Evolutionary conservation across 2,113 vertebrate species (phyloP), one percentile per base, ranked within the genome.

Genomic region (Panthera uncia): DNA sequence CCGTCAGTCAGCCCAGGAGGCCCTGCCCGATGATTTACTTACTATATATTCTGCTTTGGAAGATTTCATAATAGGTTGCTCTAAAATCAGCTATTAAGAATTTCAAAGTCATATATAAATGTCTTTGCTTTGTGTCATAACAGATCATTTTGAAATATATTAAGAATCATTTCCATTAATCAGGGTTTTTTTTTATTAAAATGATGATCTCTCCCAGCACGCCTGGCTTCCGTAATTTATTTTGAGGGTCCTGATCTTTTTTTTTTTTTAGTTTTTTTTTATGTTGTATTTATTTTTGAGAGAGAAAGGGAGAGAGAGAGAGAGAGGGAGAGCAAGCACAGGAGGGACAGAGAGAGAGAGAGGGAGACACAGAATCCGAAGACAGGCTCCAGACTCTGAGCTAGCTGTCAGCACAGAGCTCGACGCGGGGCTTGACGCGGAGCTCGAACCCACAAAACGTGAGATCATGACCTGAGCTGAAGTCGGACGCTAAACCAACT

Each of bases 71-170:
- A 96, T 97, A 96, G 93, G 96, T 96, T 96, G 97, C 98, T 92
- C 89, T 97, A 94, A 98, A 99, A 96, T 71, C 89, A 97, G 97
- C 98, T 95, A 41, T 4, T 97, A 98, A 98, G 94, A 96, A 95
- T 97, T 98, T 98, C 95, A 94, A 38, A 95, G 98, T 94, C 95
- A 2, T 98, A 97, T 96, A 98, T 97, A 98, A 98, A 98, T 19
- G 97, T 98, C 98, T 98, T 97, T 95, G 95, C 97, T 96, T 95
- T 93, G 38, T 98, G 98, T 98, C 98, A 98, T 96, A 98, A 98
- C 98, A 98, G 95, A 92, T 98, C 98, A 92, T 89, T 95, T 95
- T 91, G 97, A 98, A 97, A 98, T 97, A 98, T 94, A 97, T 98
- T 97, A 97, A 96, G 96, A 97, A 80, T 97, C 90, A 95, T 97